These are phyloP conservation scores for Orius laevigatus DNA, from an alignment of 1,140 invertebrate genomes.

Conservation along the genomic window DNA sequence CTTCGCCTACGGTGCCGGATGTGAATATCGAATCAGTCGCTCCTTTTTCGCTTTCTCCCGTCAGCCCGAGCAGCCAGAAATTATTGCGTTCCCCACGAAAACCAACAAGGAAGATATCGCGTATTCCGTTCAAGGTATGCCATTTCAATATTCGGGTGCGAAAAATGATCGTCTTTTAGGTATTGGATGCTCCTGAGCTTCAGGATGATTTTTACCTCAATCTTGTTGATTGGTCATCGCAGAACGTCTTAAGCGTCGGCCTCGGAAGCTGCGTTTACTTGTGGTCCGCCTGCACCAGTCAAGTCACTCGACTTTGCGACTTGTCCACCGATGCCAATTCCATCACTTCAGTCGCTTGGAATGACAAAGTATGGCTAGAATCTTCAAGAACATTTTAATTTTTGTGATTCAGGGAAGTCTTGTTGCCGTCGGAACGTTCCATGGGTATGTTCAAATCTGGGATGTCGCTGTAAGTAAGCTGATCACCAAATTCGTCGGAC, in stretches of 20 bases:
- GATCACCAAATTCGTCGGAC: slow-evolving; percentile 79
- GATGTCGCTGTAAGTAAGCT: slow-evolving; percentile 88
- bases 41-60: slow-evolving; percentile 84
- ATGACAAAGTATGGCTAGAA: slow-evolving; percentile 50
- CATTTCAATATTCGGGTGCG: too few species aligned
- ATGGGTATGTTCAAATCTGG: slow-evolving; percentile 95
- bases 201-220: slow-evolving; percentile 99
- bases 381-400: slow-evolving; percentile 7
- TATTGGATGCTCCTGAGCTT: slow-evolving; percentile 93
- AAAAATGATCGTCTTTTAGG: slow-evolving; percentile 27
- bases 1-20: slow-evolving; percentile 28
- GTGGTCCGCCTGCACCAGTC: slow-evolving; percentile 98
- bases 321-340: slow-evolving; percentile 81
- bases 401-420: slow-evolving; percentile 53
- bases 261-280: slow-evolving; percentile 95
- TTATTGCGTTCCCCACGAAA: slow-evolving; percentile 83
- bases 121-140: slow-evolving; percentile 90
- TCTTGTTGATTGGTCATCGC: slow-evolving; percentile 97
- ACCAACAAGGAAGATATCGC: slow-evolving; percentile 87
- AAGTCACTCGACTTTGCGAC: slow-evolving; percentile 94
- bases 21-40: slow-evolving; percentile 32
- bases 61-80: slow-evolving; percentile 88
- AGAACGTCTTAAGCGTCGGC: slow-evolving; percentile 97
- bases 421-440: slow-evolving; percentile 94
- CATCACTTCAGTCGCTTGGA: slow-evolving; percentile 98